These are phyloP conservation scores for Hymenopus coronatus DNA, from an alignment of 2,888 invertebrate species.

Conservation along the genomic window DNA sequence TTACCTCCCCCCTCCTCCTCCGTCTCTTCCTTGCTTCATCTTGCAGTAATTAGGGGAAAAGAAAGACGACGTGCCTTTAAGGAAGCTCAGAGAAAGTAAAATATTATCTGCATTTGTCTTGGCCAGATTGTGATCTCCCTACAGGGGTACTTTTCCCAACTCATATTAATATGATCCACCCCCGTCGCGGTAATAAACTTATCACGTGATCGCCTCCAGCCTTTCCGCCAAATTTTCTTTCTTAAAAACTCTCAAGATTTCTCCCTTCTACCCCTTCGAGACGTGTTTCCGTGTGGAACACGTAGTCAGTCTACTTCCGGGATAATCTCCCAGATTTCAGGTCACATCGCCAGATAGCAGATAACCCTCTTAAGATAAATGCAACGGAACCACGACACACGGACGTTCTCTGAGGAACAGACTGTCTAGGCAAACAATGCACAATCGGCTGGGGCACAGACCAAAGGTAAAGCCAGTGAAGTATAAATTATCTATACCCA, in stretches of 20 bases:
- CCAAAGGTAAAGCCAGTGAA: no score
- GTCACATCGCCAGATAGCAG: background rate
- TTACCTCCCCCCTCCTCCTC: conserved; percentile 14
- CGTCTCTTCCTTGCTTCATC: conserved; percentile 18
- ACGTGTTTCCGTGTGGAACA: background rate
- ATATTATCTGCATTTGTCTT: conserved; percentile 33
- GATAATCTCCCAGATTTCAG: background rate
- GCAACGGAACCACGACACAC: background rate
- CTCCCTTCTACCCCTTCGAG: background rate
- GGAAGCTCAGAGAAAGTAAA: conserved; percentile 18
- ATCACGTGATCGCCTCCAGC: conserved; percentile 27
- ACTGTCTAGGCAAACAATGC: no score
- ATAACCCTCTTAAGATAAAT: background rate
- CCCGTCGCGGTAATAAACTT: conserved; percentile 22
- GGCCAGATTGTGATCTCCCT: conserved; percentile 27
- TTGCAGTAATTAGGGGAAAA: conserved; percentile 30
- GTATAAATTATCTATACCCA: no score
- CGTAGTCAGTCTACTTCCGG: background rate
- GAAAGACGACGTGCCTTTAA: conserved; percentile 31
- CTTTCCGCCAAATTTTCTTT: conserved; percentile 24
- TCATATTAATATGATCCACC: conserved; percentile 30
- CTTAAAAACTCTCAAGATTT: background rate
- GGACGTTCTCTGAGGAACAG: background rate
- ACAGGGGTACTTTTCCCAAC: conserved; percentile 28
- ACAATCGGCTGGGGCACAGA: no score